Conservation (phyloP, 2,888 invertebrate species). For the Lobophora halterata region DNA sequence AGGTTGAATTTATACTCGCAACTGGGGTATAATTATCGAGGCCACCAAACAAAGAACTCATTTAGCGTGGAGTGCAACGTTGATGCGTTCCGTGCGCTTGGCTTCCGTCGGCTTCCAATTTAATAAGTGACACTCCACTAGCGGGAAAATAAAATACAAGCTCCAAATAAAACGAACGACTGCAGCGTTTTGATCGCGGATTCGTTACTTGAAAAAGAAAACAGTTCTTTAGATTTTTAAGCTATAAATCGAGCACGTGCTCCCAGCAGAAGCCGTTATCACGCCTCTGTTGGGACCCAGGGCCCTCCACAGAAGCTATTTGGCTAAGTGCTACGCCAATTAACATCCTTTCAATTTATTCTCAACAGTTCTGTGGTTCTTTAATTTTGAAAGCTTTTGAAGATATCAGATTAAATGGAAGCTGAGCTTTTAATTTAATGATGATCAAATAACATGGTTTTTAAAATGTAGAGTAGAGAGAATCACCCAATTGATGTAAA, state of each 20-base stretch:
- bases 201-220: slow-evolving; percentile 12
- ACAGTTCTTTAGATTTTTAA: slow-evolving; percentile 40
- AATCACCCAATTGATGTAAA: slow-evolving; percentile 3
- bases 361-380: slow-evolving; percentile 35
- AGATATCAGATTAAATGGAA: slow-evolving; percentile 25
- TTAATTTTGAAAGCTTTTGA: slow-evolving; percentile 32
- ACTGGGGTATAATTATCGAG: slow-evolving; percentile 3
- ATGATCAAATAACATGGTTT: slow-evolving; percentile 11
- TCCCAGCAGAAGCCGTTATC: slow-evolving; percentile 27
- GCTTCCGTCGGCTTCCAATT: slow-evolving; percentile 16
- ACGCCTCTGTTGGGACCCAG: slow-evolving; percentile 22
- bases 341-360: slow-evolving; percentile 42
- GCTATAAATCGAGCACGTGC: slow-evolving; percentile 55
- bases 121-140: slow-evolving; percentile 20
- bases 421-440: slow-evolving; percentile 20
- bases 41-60: slow-evolving; percentile 14
- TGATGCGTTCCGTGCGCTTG: slow-evolving; percentile 15
- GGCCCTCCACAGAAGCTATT: slow-evolving; percentile 35
- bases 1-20: not conserved
- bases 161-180: slow-evolving; percentile 14
- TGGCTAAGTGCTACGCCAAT: slow-evolving; percentile 42
- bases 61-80: slow-evolving; percentile 3
- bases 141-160: slow-evolving; percentile 20
- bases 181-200: slow-evolving; percentile 2
- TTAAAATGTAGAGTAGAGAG: not conserved